Conservation (phyloP, 2,888 invertebrate genomes). For the Drosophila multiciliata region DNA sequence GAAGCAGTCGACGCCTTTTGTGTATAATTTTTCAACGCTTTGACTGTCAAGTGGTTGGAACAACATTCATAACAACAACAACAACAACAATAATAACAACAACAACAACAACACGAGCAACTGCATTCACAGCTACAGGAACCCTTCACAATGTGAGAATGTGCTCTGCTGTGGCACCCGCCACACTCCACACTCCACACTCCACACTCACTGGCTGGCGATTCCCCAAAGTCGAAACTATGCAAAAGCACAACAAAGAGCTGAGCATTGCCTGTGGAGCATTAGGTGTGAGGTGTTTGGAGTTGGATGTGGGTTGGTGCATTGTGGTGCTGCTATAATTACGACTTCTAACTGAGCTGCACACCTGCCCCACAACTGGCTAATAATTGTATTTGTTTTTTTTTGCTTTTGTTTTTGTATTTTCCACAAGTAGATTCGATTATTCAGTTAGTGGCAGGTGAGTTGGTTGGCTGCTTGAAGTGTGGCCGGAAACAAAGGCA, state of each 20-base stretch:
- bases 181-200: background rate
- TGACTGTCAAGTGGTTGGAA: slow-evolving; percentile 69
- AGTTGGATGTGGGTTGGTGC: background rate
- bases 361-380: slow-evolving; percentile 30
- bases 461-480: slow-evolving; percentile 11
- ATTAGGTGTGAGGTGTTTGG: no score
- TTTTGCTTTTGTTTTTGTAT: background rate
- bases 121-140: slow-evolving; percentile 23
- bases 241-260: slow-evolving; percentile 33
- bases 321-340: slow-evolving; percentile 19
- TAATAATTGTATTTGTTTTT: slow-evolving; percentile 19
- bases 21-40: slow-evolving; percentile 72
- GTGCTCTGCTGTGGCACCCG: slow-evolving; percentile 7
- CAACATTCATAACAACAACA: slow-evolving; percentile 29
- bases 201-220: background rate
- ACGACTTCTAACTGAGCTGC: slow-evolving; percentile 46
- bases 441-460: slow-evolving; percentile 8
- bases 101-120: slow-evolving; percentile 25
- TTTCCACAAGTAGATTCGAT: slow-evolving; percentile 3
- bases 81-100: slow-evolving; percentile 11
- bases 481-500: slow-evolving; percentile 46
- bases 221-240: slow-evolving; percentile 24
- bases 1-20: slow-evolving; percentile 72
- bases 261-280: background rate
- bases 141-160: slow-evolving; percentile 12